Base-by-base conservation (phyloP, 1,140 invertebrate species). In the Cotesia vestalis region DNA sequence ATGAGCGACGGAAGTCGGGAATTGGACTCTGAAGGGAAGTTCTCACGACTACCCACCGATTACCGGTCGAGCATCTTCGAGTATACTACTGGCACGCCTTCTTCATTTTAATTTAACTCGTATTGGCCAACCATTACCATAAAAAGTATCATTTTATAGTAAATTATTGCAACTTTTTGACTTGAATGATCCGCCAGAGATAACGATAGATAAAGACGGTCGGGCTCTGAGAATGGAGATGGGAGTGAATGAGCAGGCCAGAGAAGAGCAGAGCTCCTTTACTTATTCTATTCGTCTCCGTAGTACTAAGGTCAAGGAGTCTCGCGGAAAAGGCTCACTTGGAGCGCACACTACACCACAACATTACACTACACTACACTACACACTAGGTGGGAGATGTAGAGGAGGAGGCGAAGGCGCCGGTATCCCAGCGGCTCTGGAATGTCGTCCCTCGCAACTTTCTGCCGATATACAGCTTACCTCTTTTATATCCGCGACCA, bases 401-500 rank as follows among this genome's bases (percentile, higher is more conserved):
- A 67, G 53, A 67, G 52, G 14, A 71, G 66, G 59, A 68, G 70
- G 53, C 36, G 71, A 77, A 78, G 77, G 73, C 55, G 74, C 59
- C 61, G 68, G 76, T 74, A 73, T 76, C 69, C 75, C 63, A 53
- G 40, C 8, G 76, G 72, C 70, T 67, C 27, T 76, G 77, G 77
- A 78, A 78, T 78, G 77, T 78, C 71, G 77, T 76, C 68, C 55
- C 76, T 76, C 77, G 76, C 77, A 77, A 78, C 77, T 76, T 77
- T 77, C 62, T 64, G 72, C 74, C 69, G 68, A 76, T 78, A 75
- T 52, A 64, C 52, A 40, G 69, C 70, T 72, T 38, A n/a, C 51
- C 12, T n/a, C 63, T 51, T 6, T 6, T 36, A 53, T 27, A 9
- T n/a, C 11, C 38, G 14, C 62, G 14, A 46, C 36, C 73, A 9